Evolutionary conservation across 2,113 vertebrate genomes (phyloP).

Genomic region (Coryphaenoides rupestris): DNA sequence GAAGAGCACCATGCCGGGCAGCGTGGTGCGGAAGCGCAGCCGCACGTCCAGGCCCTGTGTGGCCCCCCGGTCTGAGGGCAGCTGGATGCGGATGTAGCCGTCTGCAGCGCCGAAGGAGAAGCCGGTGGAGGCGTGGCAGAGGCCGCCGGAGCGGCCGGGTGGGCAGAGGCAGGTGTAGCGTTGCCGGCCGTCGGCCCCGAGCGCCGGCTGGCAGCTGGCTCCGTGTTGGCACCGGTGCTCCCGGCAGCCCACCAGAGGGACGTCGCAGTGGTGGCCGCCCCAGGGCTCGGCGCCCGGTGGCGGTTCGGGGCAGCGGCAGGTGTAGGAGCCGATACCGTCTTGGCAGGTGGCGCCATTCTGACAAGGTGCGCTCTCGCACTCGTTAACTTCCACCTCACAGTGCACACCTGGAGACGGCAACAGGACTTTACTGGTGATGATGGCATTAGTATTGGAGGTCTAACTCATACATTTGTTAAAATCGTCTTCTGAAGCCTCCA

Average conservation of each 20-base stretch:
- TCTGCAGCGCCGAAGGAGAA: conserved; percentile 79
- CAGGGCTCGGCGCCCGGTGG: conserved; percentile 67
- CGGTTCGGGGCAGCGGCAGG: conserved; percentile 75
- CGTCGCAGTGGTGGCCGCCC: conserved; percentile 86
- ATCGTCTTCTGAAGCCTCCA: no score
- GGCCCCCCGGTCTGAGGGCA: conserved; percentile 46
- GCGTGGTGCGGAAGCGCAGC: conserved; percentile 84
- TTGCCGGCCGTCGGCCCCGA: conserved; percentile 71
- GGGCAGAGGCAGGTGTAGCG: conserved; percentile 79
- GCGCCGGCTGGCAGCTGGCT: conserved; percentile 78
- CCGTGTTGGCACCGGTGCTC: conserved; percentile 77
- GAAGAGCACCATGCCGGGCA: conserved; percentile 76
- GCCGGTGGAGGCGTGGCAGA: conserved; percentile 83
- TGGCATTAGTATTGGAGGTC: no score
- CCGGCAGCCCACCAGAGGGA: conserved; percentile 79
- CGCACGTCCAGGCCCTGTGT: conserved; percentile 45
- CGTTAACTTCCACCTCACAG: conserved; percentile 85
- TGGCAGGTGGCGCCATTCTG: conserved; percentile 83
- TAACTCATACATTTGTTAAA: no score
- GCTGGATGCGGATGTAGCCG: conserved; percentile 66
- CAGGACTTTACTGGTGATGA: no score
- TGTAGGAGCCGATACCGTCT: conserved; percentile 79
- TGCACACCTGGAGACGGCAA: conserved; percentile 69
- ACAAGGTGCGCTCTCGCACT: conserved; percentile 86
- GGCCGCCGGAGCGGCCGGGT: conserved; percentile 77